Percentiles rank a stretch among this genome's conserved stretches.
phyloP scores from a whole-genome alignment of 2,888 invertebrate species.

The Cremastobaeus sp. region DNA sequence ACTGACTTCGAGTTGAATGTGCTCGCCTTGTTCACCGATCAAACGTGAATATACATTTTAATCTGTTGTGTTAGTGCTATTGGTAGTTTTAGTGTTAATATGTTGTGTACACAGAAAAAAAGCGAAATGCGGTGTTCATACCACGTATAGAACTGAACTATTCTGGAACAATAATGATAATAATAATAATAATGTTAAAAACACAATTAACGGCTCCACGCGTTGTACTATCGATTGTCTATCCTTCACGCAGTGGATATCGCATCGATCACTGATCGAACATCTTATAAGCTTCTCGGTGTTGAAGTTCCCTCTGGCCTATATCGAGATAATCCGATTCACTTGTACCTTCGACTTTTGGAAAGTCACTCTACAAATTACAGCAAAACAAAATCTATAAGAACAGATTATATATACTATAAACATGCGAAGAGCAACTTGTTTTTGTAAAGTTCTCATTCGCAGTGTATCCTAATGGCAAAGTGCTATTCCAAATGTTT shows the following conservation, averaged over 20 bases:
- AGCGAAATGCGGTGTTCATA: slow-evolving; percentile 10
- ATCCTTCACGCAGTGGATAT: slow-evolving; percentile 18
- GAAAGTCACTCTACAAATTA: slow-evolving; percentile 6
- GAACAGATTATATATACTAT: background rate
- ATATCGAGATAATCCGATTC: slow-evolving; percentile 21
- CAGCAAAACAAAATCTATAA: background rate
- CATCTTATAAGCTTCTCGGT: slow-evolving; percentile 20
- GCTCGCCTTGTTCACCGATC: no score
- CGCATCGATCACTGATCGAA: slow-evolving; percentile 13
- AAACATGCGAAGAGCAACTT: background rate
- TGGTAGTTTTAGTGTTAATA: no score
- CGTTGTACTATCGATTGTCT: slow-evolving; percentile 5
- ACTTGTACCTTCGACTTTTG: slow-evolving; percentile 33
- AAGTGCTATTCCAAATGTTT: slow-evolving; percentile 52
- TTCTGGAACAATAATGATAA: background rate
- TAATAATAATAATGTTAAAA: background rate
- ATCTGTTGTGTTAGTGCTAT: no score
- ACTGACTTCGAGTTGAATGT: no score
- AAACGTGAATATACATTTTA: background rate
- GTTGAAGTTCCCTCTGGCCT: slow-evolving; percentile 37
- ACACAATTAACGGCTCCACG: no score
- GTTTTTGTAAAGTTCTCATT: slow-evolving; percentile 19
- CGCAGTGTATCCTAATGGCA: slow-evolving; percentile 35
- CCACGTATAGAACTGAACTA: background rate
- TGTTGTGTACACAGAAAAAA: no score